phyloP scores from a whole-genome alignment of 2,797 vertebrate species.

The Epinephelus awoara region DNA sequence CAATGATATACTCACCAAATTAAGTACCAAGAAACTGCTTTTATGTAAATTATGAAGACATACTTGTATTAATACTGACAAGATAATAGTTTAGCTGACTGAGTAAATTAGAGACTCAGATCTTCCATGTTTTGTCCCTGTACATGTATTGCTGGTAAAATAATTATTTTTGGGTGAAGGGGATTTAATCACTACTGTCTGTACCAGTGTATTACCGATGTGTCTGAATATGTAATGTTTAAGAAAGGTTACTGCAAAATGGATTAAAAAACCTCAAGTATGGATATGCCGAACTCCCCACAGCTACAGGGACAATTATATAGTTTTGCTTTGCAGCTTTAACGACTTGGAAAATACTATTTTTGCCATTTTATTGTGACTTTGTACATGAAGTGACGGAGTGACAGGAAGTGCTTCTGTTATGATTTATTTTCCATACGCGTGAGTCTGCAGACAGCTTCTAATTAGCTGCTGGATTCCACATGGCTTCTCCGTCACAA shows the following conservation, averaged over 20 bases:
- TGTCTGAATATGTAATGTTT: neutral
- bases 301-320: neutral
- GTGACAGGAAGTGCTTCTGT: constrained; percentile 1
- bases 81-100: too few relatives aligned
- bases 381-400: neutral
- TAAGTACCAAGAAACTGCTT: too few relatives aligned
- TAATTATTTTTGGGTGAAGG: neutral
- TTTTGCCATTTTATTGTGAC: constrained; percentile 3
- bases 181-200: neutral
- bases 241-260: neutral
- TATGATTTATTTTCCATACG: constrained; percentile 42
- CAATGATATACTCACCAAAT: too few relatives aligned
- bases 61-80: too few relatives aligned
- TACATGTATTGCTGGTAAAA: too few relatives aligned
- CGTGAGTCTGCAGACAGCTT: constrained; percentile 29
- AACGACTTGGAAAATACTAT: neutral
- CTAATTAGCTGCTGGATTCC: constrained; percentile 38
- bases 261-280: neutral
- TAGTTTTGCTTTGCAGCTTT: constrained; percentile 4
- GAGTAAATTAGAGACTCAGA: too few relatives aligned
- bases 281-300: neutral
- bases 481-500: constrained; percentile 25
- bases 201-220: too few relatives aligned
- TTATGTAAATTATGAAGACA: too few relatives aligned
- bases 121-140: too few relatives aligned